These are phyloP conservation scores for Macropis europaea DNA, from an alignment of 2,888 invertebrate genomes.

Conservation along the genomic window DNA sequence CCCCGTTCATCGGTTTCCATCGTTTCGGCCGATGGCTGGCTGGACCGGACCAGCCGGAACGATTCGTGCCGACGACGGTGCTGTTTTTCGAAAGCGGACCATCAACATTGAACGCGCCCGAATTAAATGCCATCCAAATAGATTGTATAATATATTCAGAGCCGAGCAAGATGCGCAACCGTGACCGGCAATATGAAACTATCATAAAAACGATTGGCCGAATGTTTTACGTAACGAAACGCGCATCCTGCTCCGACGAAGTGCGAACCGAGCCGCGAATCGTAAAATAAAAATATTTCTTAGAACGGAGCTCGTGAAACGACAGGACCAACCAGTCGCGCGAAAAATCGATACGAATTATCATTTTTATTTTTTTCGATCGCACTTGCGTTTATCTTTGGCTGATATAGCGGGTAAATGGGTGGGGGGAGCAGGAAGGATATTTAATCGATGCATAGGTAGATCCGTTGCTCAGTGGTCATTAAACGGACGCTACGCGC, in stretches of 20 bases:
- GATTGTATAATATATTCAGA: too few species aligned
- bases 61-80: slow-evolving; percentile 1
- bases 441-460: slow-evolving; percentile 19
- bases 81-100: neutral
- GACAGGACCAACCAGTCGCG: too few species aligned
- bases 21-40: neutral
- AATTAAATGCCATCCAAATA: neutral
- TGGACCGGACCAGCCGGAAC: neutral
- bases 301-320: too few species aligned
- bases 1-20: neutral
- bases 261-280: too few species aligned
- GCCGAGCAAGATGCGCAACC: too few species aligned
- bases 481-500: neutral
- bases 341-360: too few species aligned
- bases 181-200: too few species aligned
- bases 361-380: neutral
- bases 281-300: too few species aligned
- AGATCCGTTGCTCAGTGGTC: slow-evolving; percentile 5
- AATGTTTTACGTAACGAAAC: too few species aligned
- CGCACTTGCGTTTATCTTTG: neutral
- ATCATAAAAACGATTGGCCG: too few species aligned
- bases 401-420: neutral
- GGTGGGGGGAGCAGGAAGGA: neutral
- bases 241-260: too few species aligned
- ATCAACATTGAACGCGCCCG: neutral